Base-by-base conservation (phyloP, 2,888 invertebrate genomes). In the Fabriciana adippe region DNA sequence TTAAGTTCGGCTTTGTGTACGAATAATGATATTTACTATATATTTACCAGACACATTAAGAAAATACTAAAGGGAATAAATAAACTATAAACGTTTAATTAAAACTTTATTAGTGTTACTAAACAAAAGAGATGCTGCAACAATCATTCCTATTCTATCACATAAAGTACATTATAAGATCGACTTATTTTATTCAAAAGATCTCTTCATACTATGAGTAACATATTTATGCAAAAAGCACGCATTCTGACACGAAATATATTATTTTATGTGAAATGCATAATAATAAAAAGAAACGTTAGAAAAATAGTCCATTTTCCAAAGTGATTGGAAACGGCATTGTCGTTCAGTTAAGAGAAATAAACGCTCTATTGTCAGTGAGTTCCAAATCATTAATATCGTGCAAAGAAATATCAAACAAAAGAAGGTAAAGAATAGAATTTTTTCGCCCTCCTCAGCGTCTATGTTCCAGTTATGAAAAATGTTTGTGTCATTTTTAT, bases 321-420 rank as follows among this genome's bases (percentile, higher is more conserved):
- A 56, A 68, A 70, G 62, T 71, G 71, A 73, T 72, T 69, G 66
- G 64, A 55, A 55, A 72, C 75, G 74, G 75, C 74, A 79, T 76
- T 78, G 71, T 72, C 71, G 73, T 77, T 74, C 77, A 76, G 78
- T 80, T 81, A 79, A 75, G 78, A 75, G 79, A 81, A 81, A 85
- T 80, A 79, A 82, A 82, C 79, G 78, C 79, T 74, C 79, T 75
- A 82, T 82, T 83, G 82, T 82, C 76, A 80, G 75, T 65, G 79
- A 75, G 75, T 69, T 71, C 73, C 75, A 77, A 79, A 81, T 83
- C 86, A 85, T 86, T 86, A 82, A 84, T 85, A 81, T 80, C 73
- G 76, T 71, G 76, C 72, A 76, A 76, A 74, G 74, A 78, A 80
- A 75, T 70, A 75, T 73, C 69, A 74, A 76, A 78, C 74, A 74